Evolutionary conservation across 1,140 invertebrate genomes (phyloP), one percentile per base, ranked within the genome.

Genomic region (Triops longicaudatus): DNA sequence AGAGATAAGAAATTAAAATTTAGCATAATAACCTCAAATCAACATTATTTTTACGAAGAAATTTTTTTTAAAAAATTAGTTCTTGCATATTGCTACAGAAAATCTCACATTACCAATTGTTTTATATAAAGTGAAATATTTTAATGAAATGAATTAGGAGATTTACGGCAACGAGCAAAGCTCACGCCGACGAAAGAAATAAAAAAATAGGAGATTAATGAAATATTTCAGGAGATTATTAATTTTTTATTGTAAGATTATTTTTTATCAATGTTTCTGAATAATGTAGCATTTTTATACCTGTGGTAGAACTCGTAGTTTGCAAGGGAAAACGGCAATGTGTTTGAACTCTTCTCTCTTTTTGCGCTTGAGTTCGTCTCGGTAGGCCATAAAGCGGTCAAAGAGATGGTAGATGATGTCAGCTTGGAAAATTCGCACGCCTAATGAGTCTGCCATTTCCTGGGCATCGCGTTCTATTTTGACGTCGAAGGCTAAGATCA

Each of bases 341-440:
- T 94, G 90, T 83, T 97, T 97, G 86, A 96, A 93, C 83, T 99
- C 94, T 80, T 98, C 95, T 14, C 96, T 89, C 83, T 97, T 98
- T 83, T 92, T 91, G 81, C 91, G 89, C 82, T 93, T 96, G n/a
- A 98, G 85, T 80, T 99, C 95, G 75, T 98, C 96, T 76, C 95
- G 88, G 84, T 97, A 98, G 22, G 92, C 91, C 79, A 91, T 97
- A 86, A 99, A 99, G 83, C 93, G 93, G 85, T 99, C 98, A 86
- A 99, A 98, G 78, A 99, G 86, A 87, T 99, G 98, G 86, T 99
- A 99, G 82, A 99, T 99, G 83, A 99, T 99, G 85, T 99, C 97
- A 2, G 98, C 98, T 78, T 97, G 93, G 89, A 99, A 99, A 82
- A 99, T 97, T 85, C 93, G 96, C 71, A 99, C 96, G 75, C 94